Evolutionary conservation across 2,888 invertebrate species (phyloP), one percentile per base, ranked within the genome.

Genomic region (Corbicula japonica): DNA sequence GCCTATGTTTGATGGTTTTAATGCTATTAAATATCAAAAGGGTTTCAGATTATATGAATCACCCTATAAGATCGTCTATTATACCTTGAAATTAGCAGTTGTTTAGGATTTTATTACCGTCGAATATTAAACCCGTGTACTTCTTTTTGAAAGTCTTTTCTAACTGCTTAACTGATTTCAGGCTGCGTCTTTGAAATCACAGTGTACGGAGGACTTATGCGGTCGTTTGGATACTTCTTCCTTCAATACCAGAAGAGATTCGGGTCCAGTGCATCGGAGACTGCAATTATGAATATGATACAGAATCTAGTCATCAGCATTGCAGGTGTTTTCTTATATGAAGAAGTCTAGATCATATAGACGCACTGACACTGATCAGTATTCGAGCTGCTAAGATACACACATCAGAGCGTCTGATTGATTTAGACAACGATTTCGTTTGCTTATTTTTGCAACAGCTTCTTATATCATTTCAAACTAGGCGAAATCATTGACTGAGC

Each of bases 151-250:
- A 41, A 41, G 12, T 12, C 41, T 15, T 12, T 12, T 41, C 12
- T 12, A 10, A 41, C 15, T 41, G 41, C 41, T 12, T 10, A 12
- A 8, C 32, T 21, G 28, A 28, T 71, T 54, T n/a, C 35, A 78
- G 78, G 69, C 28, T 73, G 68, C 50, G 44, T 63, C 6, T 48
- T 74, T n/a, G 62, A 69, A 28, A 35, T 62, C n/a, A 35, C 50
- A 21, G 18, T 78, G 10, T 78, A 61, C 46, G 78, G 78, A 3
- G 78, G 78, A 30, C 5, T 78, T 18, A n/a, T 65, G 44, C 44
- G 56, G 23, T 70, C 78, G 15, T 78, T 62, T 52, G 78, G 78
- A n/a, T 35, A 74, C 2, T 78, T 78, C 54, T 78, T 78, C 52
- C 48, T 78, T 10, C 54, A 78, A 44, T 78, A 35, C 35, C 78